Percentiles rank a stretch among this genome's conserved stretches.
phyloP scores from a whole-genome alignment of 2,797 vertebrate genomes.

The Adrianichthys oophorus region DNA sequence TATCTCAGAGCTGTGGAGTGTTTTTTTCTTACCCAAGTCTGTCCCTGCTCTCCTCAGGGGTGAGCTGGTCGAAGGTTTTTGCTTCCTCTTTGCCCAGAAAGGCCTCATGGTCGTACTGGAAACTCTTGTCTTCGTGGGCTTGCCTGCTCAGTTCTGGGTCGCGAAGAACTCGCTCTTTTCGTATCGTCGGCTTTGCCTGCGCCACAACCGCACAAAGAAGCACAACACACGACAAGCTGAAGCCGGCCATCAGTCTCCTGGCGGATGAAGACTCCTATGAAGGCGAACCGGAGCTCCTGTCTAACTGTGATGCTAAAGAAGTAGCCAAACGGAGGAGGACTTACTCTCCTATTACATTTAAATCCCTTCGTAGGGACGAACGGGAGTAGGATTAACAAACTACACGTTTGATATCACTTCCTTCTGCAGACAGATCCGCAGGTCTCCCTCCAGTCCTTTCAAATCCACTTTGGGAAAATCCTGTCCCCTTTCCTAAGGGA shows the following conservation, averaged over 20 bases:
- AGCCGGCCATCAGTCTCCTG: slow-evolving; percentile 65
- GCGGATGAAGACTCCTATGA: slow-evolving; percentile 11
- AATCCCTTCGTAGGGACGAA: slow-evolving; percentile 1
- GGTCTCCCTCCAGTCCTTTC: slow-evolving; percentile 7
- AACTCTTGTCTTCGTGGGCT: slow-evolving; percentile 86
- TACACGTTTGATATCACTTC: slow-evolving; percentile 8
- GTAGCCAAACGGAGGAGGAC: slow-evolving; percentile 11
- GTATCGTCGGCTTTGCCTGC: slow-evolving; percentile 84
- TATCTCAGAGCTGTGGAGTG: neutral
- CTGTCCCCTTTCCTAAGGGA: slow-evolving; percentile 36
- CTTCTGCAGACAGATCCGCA: neutral
- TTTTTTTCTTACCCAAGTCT: slow-evolving; percentile 83
- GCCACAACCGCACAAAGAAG: slow-evolving; percentile 61
- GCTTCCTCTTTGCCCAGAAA: slow-evolving; percentile 95
- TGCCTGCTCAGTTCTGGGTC: slow-evolving; percentile 78
- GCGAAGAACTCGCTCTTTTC: slow-evolving; percentile 87
- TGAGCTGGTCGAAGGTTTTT: slow-evolving; percentile 93
- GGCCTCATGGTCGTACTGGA: slow-evolving; percentile 95
- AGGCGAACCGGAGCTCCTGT: slow-evolving; percentile 10
- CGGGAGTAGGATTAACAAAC: neutral
- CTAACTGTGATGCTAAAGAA: slow-evolving; percentile 25
- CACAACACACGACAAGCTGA: slow-evolving; percentile 51
- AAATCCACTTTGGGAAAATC: slow-evolving; percentile 31
- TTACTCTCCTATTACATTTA: slow-evolving; percentile 4
- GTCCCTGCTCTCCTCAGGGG: slow-evolving; percentile 90